Conservation (phyloP, 2,797 vertebrate genomes). For the Siniperca obscura region DNA sequence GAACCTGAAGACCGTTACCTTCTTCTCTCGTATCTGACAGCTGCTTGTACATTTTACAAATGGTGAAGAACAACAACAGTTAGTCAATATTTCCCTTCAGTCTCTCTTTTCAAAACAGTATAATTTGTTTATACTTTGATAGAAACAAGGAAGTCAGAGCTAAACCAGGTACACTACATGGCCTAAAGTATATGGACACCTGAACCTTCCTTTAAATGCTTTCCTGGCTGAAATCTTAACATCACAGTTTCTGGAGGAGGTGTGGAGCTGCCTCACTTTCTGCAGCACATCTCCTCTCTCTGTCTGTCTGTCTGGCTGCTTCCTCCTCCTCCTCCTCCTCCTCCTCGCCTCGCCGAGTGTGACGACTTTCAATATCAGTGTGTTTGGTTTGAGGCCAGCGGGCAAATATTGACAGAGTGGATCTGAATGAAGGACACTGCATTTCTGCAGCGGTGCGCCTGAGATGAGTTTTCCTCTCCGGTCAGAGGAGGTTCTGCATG, state of each 20-base stretch:
- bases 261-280: conserved; percentile 15
- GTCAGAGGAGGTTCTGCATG: neutral
- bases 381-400: conserved; percentile 63
- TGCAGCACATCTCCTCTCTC: neutral
- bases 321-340: neutral
- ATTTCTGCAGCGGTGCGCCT: conserved; percentile 32
- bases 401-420: conserved; percentile 78
- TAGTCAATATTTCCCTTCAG: neutral
- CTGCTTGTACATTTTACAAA: too few relatives aligned
- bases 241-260: conserved; percentile 18
- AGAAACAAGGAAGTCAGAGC: neutral
- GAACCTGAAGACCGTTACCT: neutral
- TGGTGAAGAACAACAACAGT: too few relatives aligned
- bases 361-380: conserved; percentile 68
- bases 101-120: neutral
- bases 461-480: conserved; percentile 35
- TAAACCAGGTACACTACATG: neutral
- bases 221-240: neutral
- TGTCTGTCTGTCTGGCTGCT: neutral
- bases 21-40: neutral
- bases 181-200: neutral
- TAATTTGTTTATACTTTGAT: neutral
- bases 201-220: conserved; percentile 1
- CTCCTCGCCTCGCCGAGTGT: conserved; percentile 44
- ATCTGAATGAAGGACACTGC: conserved; percentile 65